These are phyloP conservation scores for Tadarida brasiliensis DNA, from an alignment of 2,797 vertebrate species.

Conservation along the genomic window DNA sequence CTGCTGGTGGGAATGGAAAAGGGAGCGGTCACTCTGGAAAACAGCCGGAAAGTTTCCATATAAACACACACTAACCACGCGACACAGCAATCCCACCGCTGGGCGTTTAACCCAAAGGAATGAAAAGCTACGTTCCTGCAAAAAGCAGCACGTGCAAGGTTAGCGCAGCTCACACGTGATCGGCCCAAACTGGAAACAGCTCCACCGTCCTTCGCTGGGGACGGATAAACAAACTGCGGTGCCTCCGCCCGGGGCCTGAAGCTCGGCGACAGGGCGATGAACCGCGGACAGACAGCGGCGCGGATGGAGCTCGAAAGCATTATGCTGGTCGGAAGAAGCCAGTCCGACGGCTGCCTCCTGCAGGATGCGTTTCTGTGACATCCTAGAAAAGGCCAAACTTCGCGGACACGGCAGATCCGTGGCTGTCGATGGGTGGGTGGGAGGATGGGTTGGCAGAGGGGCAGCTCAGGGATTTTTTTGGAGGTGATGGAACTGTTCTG, in stretches of 20 bases:
- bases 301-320: no score
- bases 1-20: no score
- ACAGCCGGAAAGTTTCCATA: neutral
- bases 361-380: neutral
- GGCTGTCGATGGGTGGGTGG: neutral
- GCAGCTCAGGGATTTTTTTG: neutral
- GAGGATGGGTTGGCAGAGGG: neutral
- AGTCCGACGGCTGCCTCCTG: accelerated
- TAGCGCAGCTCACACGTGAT: neutral
- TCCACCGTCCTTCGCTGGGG: neutral
- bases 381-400: neutral
- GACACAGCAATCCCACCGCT: neutral
- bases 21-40: neutral
- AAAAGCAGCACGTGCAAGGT: neutral
- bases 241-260: accelerated
- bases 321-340: neutral
- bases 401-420: neutral
- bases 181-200: neutral
- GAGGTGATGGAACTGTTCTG: neutral
- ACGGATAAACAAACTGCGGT: accelerated
- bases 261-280: no score
- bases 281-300: accelerated
- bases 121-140: neutral
- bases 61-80: accelerated
- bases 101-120: neutral